phyloP scores from a whole-genome alignment of 2,888 invertebrate species.

The Nomada flava region DNA sequence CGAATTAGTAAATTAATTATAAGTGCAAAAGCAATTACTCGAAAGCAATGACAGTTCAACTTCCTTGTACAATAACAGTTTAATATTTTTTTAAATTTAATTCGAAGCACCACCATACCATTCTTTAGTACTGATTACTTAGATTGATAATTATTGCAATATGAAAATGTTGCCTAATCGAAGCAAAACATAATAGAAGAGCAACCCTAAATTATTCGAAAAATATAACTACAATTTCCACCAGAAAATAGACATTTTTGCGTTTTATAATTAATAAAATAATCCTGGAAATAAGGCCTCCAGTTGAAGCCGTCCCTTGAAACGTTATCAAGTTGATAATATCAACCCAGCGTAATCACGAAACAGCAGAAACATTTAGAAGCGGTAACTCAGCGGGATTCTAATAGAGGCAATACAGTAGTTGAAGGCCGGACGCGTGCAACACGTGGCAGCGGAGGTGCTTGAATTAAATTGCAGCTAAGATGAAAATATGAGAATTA shows the following conservation, averaged over 20 bases:
- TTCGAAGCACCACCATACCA: no score
- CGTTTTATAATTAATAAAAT: slow-evolving; percentile 9
- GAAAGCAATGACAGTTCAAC: no score
- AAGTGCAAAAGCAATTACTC: no score
- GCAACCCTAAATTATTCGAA: no score
- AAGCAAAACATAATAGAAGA: no score
- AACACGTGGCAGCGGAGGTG: slow-evolving; percentile 35
- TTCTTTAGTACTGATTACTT: no score
- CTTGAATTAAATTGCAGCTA: slow-evolving; percentile 48
- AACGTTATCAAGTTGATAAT: not conserved
- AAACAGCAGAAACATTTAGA: slow-evolving; percentile 30
- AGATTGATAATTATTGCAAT: no score
- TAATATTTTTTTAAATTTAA: no score
- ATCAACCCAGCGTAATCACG: not conserved
- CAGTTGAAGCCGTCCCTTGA: not conserved
- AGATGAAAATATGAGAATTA: slow-evolving; percentile 50
- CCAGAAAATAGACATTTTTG: not conserved
- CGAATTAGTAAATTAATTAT: no score
- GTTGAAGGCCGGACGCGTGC: slow-evolving; percentile 27
- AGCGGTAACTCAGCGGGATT: slow-evolving; percentile 30
- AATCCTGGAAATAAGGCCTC: not conserved
- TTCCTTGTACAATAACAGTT: no score
- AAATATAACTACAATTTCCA: not conserved
- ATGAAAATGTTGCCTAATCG: no score
- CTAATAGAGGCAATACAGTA: slow-evolving; percentile 43